These are phyloP conservation scores for Galemys pyrenaicus DNA, from an alignment of 2,113 vertebrate species.

Conservation along the genomic window DNA sequence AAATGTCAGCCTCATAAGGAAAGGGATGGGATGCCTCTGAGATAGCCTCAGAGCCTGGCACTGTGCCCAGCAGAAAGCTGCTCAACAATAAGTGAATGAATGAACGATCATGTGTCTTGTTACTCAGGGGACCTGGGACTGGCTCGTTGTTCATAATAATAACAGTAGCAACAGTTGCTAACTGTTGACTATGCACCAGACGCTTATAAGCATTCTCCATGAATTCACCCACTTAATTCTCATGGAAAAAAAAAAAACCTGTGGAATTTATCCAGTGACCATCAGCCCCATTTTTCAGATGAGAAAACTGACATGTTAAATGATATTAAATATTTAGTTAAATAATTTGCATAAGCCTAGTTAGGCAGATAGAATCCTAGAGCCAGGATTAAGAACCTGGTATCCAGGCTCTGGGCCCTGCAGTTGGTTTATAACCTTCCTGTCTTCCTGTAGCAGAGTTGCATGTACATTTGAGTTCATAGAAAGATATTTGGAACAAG, in stretches of 20 bases:
- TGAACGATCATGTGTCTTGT: neutral
- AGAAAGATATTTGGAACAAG: neutral
- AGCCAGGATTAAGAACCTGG: neutral
- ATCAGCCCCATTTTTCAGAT: slow-evolving; percentile 11
- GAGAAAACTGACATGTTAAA: neutral
- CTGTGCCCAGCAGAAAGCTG: neutral
- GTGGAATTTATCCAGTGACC: neutral
- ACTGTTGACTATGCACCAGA: neutral
- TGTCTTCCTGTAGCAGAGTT: neutral
- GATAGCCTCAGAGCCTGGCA: neutral
- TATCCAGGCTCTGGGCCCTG: neutral
- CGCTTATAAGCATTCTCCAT: too few relatives aligned
- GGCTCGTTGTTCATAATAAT: neutral
- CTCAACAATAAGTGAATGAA: neutral
- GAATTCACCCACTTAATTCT: neutral
- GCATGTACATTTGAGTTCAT: neutral
- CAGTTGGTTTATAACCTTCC: neutral
- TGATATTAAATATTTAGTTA: neutral
- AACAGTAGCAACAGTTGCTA: neutral
- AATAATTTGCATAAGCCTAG: neutral
- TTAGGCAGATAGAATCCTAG: neutral
- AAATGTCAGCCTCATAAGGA: neutral
- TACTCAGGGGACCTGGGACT: neutral
- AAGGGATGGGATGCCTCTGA: neutral
- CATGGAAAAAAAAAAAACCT: neutral